Conservation (phyloP, 2,888 invertebrate species). For the Zaprionus lineosus region DNA sequence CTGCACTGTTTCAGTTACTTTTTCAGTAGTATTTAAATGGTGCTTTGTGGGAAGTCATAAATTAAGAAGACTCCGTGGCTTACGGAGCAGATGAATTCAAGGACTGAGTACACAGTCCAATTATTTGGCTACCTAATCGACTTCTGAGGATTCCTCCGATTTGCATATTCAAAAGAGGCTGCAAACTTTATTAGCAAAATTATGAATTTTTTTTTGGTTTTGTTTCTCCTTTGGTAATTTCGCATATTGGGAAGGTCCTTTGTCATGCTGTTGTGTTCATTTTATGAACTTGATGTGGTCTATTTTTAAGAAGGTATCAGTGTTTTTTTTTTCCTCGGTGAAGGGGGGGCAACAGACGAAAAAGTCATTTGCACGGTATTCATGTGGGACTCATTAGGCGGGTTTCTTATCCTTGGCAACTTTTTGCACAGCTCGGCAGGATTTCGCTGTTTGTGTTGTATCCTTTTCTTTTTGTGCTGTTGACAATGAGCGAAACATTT, state of each 20-base stretch:
- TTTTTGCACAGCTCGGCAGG: slow-evolving; percentile 38
- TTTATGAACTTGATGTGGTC: slow-evolving; percentile 9
- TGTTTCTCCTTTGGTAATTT: slow-evolving; percentile 23
- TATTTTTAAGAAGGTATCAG: slow-evolving; percentile 22
- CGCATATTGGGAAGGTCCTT: slow-evolving; percentile 22
- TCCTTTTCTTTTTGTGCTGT: slow-evolving; percentile 31
- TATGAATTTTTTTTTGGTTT: slow-evolving; percentile 12
- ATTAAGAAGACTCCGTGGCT: slow-evolving; percentile 4
- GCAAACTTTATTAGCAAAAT: slow-evolving; percentile 2
- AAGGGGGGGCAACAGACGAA: slow-evolving; percentile 53
- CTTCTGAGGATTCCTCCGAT: background rate
- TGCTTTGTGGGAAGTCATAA: slow-evolving; percentile 15
- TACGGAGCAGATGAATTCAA: slow-evolving; percentile 4
- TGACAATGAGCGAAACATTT: slow-evolving; percentile 57
- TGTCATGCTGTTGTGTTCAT: slow-evolving; percentile 3
- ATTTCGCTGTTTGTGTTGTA: slow-evolving; percentile 39
- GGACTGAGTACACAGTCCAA: background rate
- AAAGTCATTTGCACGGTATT: slow-evolving; percentile 62
- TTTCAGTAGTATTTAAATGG: slow-evolving; percentile 19
- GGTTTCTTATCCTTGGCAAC: slow-evolving; percentile 18
- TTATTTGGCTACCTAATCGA: background rate
- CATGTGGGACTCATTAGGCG: slow-evolving; percentile 64
- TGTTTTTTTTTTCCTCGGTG: too few species aligned
- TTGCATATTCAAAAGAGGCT: background rate
- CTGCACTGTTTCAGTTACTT: slow-evolving; percentile 1